These are phyloP conservation scores for Tupaia tana DNA, from an alignment of 2,113 vertebrate species.

Conservation along the genomic window DNA sequence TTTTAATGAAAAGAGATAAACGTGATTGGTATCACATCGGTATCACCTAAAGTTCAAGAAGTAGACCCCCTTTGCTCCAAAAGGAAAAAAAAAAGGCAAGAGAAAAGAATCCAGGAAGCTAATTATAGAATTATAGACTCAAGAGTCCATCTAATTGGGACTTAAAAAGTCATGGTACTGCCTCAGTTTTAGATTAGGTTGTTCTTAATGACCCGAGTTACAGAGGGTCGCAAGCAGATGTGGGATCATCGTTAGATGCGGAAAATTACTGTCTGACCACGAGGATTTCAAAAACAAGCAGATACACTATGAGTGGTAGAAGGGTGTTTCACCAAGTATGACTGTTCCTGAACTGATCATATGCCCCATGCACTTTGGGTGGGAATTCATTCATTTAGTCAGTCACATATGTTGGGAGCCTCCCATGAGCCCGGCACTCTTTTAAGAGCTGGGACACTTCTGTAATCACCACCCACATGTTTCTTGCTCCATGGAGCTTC, in stretches of 20 bases:
- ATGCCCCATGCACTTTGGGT: not conserved
- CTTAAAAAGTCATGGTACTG: not conserved
- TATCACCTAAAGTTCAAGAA: not conserved
- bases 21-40: not conserved
- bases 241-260: not conserved
- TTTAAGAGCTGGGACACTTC: no score
- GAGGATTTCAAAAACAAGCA: slow-evolving; percentile 20
- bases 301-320: not conserved
- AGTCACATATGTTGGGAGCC: not conserved
- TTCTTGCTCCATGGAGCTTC: not conserved
- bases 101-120: not conserved
- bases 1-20: slow-evolving; percentile 39
- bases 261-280: slow-evolving; percentile 8
- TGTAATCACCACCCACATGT: fast-evolving
- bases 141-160: not conserved
- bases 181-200: not conserved
- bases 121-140: not conserved
- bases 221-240: not conserved
- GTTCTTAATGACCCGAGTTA: not conserved
- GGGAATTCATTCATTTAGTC: not conserved
- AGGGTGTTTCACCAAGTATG: not conserved
- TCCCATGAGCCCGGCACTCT: not conserved
- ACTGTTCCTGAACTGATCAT: not conserved
- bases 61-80: not conserved
- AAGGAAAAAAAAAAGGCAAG: not conserved